These are phyloP conservation scores for Hylyphantes graminicola DNA, from an alignment of 1,140 invertebrate species.

Conservation along the genomic window DNA sequence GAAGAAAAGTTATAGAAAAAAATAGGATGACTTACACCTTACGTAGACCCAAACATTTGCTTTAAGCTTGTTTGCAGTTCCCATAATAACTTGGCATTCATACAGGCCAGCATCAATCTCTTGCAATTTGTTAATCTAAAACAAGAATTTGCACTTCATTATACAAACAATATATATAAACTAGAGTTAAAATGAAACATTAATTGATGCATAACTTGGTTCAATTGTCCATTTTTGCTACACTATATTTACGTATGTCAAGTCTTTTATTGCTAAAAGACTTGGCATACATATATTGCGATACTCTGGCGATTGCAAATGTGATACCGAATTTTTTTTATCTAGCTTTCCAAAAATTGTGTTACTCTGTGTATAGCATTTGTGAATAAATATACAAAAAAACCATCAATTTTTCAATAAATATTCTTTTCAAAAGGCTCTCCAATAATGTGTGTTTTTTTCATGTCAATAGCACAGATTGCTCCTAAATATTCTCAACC, in stretches of 20 bases:
- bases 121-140: slow-evolving; percentile 90
- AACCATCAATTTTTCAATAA: neutral
- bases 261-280: too few relatives aligned
- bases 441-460: too few relatives aligned
- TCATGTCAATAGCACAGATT: too few relatives aligned
- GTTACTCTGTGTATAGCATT: too few relatives aligned
- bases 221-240: too few relatives aligned
- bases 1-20: neutral
- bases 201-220: neutral
- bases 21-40: slow-evolving; percentile 67
- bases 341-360: too few relatives aligned
- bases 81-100: slow-evolving; percentile 86
- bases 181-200: neutral
- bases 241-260: too few relatives aligned
- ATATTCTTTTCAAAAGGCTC: neutral
- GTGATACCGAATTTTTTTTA: too few relatives aligned
- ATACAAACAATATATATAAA: neutral
- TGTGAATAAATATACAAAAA: too few relatives aligned
- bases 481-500: too few relatives aligned
- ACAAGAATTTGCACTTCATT: slow-evolving; percentile 61
- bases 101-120: slow-evolving; percentile 92
- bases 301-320: too few relatives aligned
- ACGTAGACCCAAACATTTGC: slow-evolving; percentile 87
- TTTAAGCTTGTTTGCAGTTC: slow-evolving; percentile 79
- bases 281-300: neutral